phyloP scores from a whole-genome alignment of 2,888 invertebrate species.

The Terebella lapidaria region DNA sequence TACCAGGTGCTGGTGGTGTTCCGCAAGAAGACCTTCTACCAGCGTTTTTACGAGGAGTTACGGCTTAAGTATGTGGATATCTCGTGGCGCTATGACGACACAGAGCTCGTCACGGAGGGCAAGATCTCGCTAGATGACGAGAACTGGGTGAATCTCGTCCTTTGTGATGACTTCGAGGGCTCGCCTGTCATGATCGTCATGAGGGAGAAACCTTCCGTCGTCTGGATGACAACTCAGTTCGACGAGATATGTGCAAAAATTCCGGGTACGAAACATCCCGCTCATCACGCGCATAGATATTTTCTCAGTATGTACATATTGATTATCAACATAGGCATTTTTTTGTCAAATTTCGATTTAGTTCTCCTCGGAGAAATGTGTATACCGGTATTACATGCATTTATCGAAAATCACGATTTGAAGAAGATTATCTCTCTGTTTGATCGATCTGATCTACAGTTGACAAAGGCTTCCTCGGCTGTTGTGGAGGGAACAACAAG shows the following conservation, averaged over 20 bases:
- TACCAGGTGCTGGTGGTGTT: constrained; percentile 13
- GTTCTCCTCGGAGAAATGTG: too few relatives aligned
- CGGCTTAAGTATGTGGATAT: constrained; percentile 4
- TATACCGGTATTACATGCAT: too few relatives aligned
- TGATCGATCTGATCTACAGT: too few relatives aligned
- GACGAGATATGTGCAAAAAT: constrained; percentile 7
- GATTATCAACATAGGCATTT: too few relatives aligned
- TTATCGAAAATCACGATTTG: too few relatives aligned
- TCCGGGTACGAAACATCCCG: constrained; percentile 9
- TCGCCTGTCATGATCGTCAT: constrained; percentile 7
- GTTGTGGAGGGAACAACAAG: too few relatives aligned
- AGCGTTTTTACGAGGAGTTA: background rate
- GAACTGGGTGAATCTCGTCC: constrained; percentile 5
- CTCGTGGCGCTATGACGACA: constrained; percentile 6
- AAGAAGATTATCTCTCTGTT: too few relatives aligned
- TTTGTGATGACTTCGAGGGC: constrained; percentile 1
- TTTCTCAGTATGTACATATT: too few relatives aligned
- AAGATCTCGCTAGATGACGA: constrained; percentile 6
- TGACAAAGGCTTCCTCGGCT: too few relatives aligned
- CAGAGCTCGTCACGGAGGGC: background rate
- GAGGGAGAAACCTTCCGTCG: constrained; percentile 14
- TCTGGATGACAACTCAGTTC: constrained; percentile 14
- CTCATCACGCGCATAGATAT: too few relatives aligned
- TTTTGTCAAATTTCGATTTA: too few relatives aligned
- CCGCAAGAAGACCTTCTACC: constrained; percentile 7